Conservation (phyloP, 2,797 vertebrate genomes). For the Paedocypris micromegethes region DNA sequence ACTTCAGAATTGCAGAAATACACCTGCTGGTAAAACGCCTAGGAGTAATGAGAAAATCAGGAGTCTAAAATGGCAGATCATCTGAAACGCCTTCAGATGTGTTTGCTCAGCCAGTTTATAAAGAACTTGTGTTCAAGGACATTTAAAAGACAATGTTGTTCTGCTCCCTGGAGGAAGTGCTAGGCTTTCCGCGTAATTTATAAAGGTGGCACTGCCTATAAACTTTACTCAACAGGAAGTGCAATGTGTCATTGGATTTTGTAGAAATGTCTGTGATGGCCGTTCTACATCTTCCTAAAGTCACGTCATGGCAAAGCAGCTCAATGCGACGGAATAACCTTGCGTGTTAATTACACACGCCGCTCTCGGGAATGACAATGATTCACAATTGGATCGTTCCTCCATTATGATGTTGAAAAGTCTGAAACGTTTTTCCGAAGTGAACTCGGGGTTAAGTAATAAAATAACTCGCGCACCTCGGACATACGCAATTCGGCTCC, state of each 20-base stretch:
- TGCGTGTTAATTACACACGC: constrained; percentile 12
- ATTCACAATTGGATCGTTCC: constrained; percentile 23
- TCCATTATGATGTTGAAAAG: constrained; percentile 12
- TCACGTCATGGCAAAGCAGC: constrained; percentile 1
- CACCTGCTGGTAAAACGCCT: no score
- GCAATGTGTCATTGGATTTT: constrained; percentile 55
- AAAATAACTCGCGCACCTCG: constrained; percentile 16
- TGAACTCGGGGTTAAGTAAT: constrained; percentile 35
- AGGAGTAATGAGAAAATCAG: neutral
- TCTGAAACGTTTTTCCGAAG: constrained; percentile 18
- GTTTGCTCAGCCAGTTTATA: constrained; percentile 13
- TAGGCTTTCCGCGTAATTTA: constrained; percentile 66
- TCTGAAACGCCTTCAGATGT: constrained; percentile 23
- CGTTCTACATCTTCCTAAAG: neutral
- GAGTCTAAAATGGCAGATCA: neutral
- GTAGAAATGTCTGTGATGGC: constrained; percentile 49
- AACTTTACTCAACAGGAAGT: constrained; percentile 65
- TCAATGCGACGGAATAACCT: constrained; percentile 14
- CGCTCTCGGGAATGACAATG: constrained; percentile 9
- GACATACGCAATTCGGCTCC: constrained; percentile 33
- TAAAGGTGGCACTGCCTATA: constrained; percentile 63
- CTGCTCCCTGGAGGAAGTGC: constrained; percentile 54
- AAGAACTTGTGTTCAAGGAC: constrained; percentile 53
- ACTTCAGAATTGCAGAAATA: no score
- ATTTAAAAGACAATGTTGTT: constrained; percentile 53